Evolutionary conservation across 2,888 invertebrate genomes (phyloP), one percentile per base, ranked within the genome.

Genomic region (Hylaea fasciaria): DNA sequence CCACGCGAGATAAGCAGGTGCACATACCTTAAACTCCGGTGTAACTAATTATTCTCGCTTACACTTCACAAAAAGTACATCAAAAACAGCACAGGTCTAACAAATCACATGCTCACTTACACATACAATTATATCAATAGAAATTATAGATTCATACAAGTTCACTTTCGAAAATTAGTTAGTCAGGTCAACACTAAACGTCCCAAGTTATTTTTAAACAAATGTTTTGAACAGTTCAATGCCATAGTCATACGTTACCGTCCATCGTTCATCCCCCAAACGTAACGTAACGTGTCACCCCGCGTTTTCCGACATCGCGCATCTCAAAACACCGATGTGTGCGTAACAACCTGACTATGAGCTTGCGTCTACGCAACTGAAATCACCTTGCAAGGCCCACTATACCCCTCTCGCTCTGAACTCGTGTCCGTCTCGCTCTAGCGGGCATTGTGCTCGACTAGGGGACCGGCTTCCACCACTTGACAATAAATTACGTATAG

Each of bases 341-440:
- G 86, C 77, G 82, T 85, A 77, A 87, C 91, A 88, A 89, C 91
- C 89, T 88, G 87, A 82, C 87, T 77, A 82, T 80, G 78, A 81
- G 90, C 87, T 85, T 89, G 91, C 92, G 91, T 87, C 82, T 82
- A 86, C 88, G 89, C 92, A 89, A 92, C 92, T 92, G 84, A 91
- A 90, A 89, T 91, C 91, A 91, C 92, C 92, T 92, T 92, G 92
- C 92, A 92, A 92, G 92, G 92, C 91, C 91, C 90, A 90, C 86
- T 91, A 79, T 83, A 70, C 59, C 81, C 70, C 72, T 90, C 89
- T 86, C 88, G 61, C 72, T 90, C 83, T 81, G 78, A 86, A 80
- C 83, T 66, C 78, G 72, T 82, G 41, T 47, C 72, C 50, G 69
- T 83, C 84, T 74, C 81, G 7, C 72, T 92, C 89, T 85, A 87